A percentile compares a stretch with the other conserved stretches of the same genome.
Conservation (phyloP, 2,797 vertebrate species). For the Euthynnus affinis region DNA sequence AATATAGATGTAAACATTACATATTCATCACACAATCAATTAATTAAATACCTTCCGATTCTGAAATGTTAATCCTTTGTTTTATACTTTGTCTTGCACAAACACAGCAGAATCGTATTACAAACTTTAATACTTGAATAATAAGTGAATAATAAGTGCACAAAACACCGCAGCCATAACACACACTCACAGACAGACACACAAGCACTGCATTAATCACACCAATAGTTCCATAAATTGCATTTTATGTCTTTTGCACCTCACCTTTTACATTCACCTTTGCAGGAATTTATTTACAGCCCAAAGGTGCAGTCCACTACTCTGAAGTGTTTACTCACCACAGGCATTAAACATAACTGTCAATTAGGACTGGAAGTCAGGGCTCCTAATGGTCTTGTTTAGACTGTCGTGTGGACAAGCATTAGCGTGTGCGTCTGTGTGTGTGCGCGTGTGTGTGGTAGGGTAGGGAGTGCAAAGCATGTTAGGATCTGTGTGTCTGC, state of each 20-base stretch:
- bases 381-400: constrained; percentile 80
- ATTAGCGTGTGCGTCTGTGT: constrained; percentile 58
- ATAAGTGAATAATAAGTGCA: not conserved
- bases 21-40: not conserved
- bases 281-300: constrained; percentile 63
- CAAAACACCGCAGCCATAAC: not conserved
- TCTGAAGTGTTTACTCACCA: constrained; percentile 77
- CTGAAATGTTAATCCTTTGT: not conserved
- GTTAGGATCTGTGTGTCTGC: constrained; percentile 16
- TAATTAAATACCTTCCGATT: not conserved
- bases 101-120: not conserved
- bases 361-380: constrained; percentile 80
- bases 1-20: not conserved
- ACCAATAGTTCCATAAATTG: constrained; percentile 22
- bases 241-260: constrained; percentile 15
- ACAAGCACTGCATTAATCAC: not conserved
- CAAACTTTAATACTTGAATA: constrained; percentile 10
- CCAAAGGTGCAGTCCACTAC: constrained; percentile 58
- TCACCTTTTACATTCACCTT: constrained; percentile 51
- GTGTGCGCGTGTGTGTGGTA: constrained; percentile 9
- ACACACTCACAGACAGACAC: not conserved
- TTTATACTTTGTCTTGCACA: not conserved
- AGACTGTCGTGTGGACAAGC: constrained; percentile 69
- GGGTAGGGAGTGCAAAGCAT: constrained; percentile 10
- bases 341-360: constrained; percentile 81